Evolutionary conservation across 2,797 vertebrate species (phyloP).

Genomic region (Pipistrellus pipistrellus): DNA sequence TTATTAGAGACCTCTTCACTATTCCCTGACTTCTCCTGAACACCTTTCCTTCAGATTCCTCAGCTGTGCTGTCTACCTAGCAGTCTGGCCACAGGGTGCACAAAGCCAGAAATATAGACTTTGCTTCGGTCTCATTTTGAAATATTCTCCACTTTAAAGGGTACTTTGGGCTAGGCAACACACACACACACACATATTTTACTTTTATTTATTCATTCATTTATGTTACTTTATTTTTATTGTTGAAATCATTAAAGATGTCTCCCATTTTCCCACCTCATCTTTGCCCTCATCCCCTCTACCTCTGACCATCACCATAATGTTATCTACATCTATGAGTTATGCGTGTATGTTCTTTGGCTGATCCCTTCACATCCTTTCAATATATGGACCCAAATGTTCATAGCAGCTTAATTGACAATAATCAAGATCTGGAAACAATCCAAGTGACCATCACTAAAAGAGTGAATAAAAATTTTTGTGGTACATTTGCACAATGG

Average conservation of each 20-base stretch:
- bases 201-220: not conserved
- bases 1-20: not conserved
- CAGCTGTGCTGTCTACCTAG: not conserved
- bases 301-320: not conserved
- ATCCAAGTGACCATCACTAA: not conserved
- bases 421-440: not conserved
- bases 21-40: not conserved
- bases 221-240: not conserved
- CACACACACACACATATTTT: not conserved
- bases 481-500: not conserved
- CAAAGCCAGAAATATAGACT: not conserved
- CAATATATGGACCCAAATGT: not conserved
- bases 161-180: not conserved
- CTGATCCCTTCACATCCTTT: not conserved
- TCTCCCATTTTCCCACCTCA: not conserved
- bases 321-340: not conserved
- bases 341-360: not conserved
- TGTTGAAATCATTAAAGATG: not conserved
- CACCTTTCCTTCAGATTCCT: not conserved
- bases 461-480: not conserved
- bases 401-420: not conserved
- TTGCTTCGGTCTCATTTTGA: not conserved
- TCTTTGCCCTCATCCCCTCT: not conserved
- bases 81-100: fast-evolving
- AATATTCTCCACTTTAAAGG: not conserved